Conservation (phyloP, 53 echinoderm and acorn worm species). For the Glandiceps talaboti region DNA sequence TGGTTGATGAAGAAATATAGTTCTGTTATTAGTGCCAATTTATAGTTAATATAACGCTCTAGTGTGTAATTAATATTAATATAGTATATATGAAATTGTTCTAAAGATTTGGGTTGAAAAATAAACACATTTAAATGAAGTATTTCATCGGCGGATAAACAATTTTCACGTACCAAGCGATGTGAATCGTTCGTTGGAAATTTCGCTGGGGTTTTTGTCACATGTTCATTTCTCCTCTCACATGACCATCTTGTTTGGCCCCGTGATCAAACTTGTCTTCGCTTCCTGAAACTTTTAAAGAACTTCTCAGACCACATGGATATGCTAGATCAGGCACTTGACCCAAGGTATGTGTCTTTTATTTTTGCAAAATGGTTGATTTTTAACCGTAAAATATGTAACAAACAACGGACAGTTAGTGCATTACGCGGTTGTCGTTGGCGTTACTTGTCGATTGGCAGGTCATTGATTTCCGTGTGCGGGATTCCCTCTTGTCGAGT, state of each 20-base stretch:
- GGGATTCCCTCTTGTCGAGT: neutral
- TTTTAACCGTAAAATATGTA: neutral
- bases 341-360: constrained; percentile 56
- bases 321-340: constrained; percentile 85
- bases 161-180: neutral
- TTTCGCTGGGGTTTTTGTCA: constrained; percentile 33
- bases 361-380: constrained; percentile 1
- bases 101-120: too few species aligned
- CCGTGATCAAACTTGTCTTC: constrained; percentile 72
- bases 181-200: neutral
- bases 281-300: neutral
- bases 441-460: neutral
- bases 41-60: too few species aligned
- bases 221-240: constrained; percentile 84
- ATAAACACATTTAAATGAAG: too few species aligned
- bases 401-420: neutral
- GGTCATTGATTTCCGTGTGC: neutral
- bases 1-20: neutral
- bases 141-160: neutral
- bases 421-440: neutral
- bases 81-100: too few species aligned
- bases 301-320: constrained; percentile 71
- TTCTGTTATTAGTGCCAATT: neutral
- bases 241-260: constrained; percentile 99
- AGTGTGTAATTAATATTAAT: too few species aligned